Evolutionary conservation across 2,888 invertebrate genomes (phyloP).

Genomic region (Noctua comes): DNA sequence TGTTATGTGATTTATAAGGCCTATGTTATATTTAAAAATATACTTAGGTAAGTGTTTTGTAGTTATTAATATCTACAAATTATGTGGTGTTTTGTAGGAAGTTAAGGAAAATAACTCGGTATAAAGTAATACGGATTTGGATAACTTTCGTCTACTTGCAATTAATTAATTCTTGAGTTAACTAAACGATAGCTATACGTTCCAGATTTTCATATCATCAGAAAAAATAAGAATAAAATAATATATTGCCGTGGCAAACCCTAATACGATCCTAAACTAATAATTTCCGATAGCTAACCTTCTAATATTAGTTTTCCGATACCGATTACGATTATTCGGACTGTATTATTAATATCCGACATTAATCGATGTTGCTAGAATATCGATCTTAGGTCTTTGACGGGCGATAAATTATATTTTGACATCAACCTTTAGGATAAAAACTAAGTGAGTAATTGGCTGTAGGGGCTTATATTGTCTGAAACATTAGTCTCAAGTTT

Average conservation of each 20-base stretch:
- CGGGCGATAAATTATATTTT: constrained; percentile 41
- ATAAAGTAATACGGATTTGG: too few relatives aligned
- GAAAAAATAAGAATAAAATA: constrained; percentile 11
- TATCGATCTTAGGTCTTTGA: constrained; percentile 40
- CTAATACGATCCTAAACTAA: constrained; percentile 4
- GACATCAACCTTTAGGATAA: constrained; percentile 16
- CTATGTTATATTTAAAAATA: too few relatives aligned
- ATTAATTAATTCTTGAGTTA: too few relatives aligned
- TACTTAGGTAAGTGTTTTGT: too few relatives aligned
- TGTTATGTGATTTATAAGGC: too few relatives aligned
- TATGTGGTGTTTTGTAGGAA: too few relatives aligned
- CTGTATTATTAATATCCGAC: constrained; percentile 42
- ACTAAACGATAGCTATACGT: neutral
- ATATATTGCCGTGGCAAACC: neutral
- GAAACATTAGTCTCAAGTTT: neutral
- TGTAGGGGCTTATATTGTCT: neutral
- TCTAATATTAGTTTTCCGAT: constrained; percentile 11
- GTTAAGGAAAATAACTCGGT: too few relatives aligned
- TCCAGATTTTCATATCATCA: constrained; percentile 1
- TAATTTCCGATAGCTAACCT: neutral
- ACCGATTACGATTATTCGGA: neutral
- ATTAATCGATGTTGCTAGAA: constrained; percentile 24
- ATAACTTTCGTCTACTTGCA: too few relatives aligned
- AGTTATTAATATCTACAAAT: too few relatives aligned
- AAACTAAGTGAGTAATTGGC: constrained; percentile 24